Percentiles rank a stretch among this genome's conserved stretches.
phyloP scores from a whole-genome alignment of 2,888 invertebrate species.

The Chrysolina americana region DNA sequence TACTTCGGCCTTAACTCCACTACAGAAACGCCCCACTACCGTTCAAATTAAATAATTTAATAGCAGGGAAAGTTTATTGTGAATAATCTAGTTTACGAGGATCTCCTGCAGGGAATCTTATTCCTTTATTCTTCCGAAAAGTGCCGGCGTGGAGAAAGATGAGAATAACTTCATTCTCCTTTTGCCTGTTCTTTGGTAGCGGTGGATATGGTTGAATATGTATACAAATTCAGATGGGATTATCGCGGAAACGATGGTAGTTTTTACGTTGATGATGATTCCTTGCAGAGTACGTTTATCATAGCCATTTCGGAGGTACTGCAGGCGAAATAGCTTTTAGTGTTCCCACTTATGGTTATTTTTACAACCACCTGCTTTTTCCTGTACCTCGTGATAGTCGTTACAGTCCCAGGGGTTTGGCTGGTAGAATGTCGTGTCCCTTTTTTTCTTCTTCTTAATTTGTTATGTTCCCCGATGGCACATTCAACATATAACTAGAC shows the following conservation, averaged over 20 bases:
- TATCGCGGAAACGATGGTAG: background rate
- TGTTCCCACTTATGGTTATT: no score
- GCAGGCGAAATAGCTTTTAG: no score
- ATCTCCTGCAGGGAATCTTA: slow-evolving; percentile 42
- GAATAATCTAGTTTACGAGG: slow-evolving; percentile 70
- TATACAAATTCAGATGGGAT: background rate
- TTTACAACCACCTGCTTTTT: no score
- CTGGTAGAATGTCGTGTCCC: no score
- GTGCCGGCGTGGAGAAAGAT: slow-evolving; percentile 11
- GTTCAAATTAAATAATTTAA: slow-evolving; percentile 72
- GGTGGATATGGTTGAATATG: background rate
- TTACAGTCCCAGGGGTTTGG: no score
- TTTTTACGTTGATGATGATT: background rate
- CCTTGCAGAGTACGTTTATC: background rate
- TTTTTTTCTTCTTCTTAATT: no score
- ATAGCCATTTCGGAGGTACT: no score
- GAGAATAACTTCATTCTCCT: slow-evolving; percentile 11
- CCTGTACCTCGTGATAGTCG: no score
- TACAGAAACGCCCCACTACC: slow-evolving; percentile 64
- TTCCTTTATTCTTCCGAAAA: slow-evolving; percentile 20
- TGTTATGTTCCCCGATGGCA: no score
- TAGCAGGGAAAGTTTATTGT: slow-evolving; percentile 72
- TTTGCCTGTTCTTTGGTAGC: background rate
- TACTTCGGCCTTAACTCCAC: slow-evolving; percentile 69
- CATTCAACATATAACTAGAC: no score